phyloP scores from a whole-genome alignment of 2,797 vertebrate genomes.

The Heteromormyrus szaboi region DNA sequence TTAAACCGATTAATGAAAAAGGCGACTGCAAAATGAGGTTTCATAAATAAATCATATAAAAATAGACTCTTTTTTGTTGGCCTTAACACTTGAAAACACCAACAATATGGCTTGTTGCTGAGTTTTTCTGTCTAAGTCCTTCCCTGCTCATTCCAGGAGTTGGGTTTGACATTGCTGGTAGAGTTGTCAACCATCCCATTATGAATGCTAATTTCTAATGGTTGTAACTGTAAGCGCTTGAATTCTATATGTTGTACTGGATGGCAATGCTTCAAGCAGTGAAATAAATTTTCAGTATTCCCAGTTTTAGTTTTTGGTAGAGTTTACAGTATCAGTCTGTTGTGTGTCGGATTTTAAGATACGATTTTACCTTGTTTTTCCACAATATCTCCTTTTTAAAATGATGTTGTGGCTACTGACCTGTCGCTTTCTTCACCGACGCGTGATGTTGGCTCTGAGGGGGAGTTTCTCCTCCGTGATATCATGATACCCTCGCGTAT shows the following conservation, averaged over 20 bases:
- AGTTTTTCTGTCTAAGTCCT: neutral
- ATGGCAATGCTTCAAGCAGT: neutral
- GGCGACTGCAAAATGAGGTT: neutral
- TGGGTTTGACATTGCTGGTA: neutral
- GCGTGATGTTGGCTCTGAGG: neutral
- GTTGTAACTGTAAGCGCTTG: neutral
- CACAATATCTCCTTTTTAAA: neutral
- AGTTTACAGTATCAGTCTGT: neutral
- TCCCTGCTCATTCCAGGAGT: neutral
- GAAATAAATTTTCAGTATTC: neutral
- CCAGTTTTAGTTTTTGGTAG: neutral
- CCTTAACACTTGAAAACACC: neutral
- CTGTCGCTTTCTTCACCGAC: neutral
- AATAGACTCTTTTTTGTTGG: neutral
- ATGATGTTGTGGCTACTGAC: neutral
- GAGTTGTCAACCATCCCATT: neutral
- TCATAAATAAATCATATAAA: neutral
- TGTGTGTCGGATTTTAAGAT: neutral
- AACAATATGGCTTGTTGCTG: neutral
- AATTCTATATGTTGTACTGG: neutral
- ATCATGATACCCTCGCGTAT: neutral
- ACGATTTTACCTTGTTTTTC: neutral
- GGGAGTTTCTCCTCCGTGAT: neutral
- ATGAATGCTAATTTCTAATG: neutral
- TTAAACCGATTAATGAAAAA: neutral